These are phyloP conservation scores for Thymelicus acteon DNA, from an alignment of 2,888 invertebrate genomes.

Conservation along the genomic window DNA sequence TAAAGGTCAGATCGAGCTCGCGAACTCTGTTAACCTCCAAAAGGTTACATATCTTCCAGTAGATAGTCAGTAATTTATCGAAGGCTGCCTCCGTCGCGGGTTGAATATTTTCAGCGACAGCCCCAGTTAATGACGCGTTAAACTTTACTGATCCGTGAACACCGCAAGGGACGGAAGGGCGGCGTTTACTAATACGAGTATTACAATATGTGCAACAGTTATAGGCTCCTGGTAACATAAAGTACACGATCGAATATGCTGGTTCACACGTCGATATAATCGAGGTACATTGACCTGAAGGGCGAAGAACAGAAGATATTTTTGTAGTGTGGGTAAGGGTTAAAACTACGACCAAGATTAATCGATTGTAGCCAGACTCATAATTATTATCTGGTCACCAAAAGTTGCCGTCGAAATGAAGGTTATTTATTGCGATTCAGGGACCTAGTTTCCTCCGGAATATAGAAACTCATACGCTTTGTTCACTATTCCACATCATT, in stretches of 20 bases:
- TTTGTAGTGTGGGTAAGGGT: too few species aligned
- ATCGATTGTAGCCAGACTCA: too few species aligned
- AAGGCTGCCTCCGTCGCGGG: constrained; percentile 20
- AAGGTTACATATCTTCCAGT: constrained; percentile 33
- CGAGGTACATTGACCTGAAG: too few species aligned
- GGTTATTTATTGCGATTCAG: too few species aligned
- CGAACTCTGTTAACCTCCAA: not conserved
- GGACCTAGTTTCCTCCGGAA: too few species aligned
- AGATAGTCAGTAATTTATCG: constrained; percentile 32
- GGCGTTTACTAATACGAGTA: constrained; percentile 25
- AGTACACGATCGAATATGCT: not conserved
- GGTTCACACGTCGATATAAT: too few species aligned
- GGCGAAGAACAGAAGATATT: too few species aligned
- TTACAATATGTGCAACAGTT: not conserved
- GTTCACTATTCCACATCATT: too few species aligned
- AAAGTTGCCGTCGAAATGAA: too few species aligned
- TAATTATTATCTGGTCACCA: too few species aligned
- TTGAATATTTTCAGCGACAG: constrained; percentile 51
- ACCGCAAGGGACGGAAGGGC: constrained; percentile 37
- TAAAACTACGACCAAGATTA: too few species aligned
- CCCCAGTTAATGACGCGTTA: constrained; percentile 69
- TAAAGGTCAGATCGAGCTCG: constrained; percentile 13
- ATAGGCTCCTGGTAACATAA: not conserved
- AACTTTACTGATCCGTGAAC: constrained; percentile 62
- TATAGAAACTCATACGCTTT: too few species aligned